Percentiles rank a stretch among this genome's conserved stretches.
Conservation (phyloP, 35 echinoderm and acorn worm species). For the Eucidaris tribuloides region DNA sequence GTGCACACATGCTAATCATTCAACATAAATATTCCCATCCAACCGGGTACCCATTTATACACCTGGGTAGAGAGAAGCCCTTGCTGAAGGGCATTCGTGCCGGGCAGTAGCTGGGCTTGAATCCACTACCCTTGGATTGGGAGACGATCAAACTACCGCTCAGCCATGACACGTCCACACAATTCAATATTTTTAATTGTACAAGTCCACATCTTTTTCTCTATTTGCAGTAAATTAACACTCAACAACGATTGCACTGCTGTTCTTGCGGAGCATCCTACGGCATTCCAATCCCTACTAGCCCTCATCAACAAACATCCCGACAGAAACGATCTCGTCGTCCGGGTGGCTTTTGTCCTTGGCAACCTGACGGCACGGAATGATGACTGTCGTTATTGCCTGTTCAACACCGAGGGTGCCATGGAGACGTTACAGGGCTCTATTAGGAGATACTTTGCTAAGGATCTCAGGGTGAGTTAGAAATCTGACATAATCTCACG, state of each 20-base stretch:
- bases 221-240: constrained; percentile 92
- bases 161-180: too few species aligned
- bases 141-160: too few species aligned
- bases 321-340: constrained; percentile 51
- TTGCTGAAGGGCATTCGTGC: too few species aligned
- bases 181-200: too few species aligned
- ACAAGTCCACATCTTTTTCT: too few species aligned
- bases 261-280: constrained; percentile 64
- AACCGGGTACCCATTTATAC: too few species aligned
- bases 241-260: constrained; percentile 85
- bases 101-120: too few species aligned
- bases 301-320: constrained; percentile 67
- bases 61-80: too few species aligned
- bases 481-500: neutral
- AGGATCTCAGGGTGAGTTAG: constrained; percentile 69
- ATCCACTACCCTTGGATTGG: too few species aligned
- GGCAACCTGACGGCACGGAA: constrained; percentile 93
- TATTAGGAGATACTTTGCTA: constrained; percentile 72
- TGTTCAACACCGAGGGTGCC: constrained; percentile 85
- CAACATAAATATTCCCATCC: too few species aligned
- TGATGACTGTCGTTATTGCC: constrained; percentile 88
- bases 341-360: constrained; percentile 79
- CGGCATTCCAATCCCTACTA: constrained; percentile 78
- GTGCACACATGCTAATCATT: too few species aligned
- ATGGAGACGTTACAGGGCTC: constrained; percentile 68